Evolutionary conservation across 2,797 vertebrate species (phyloP), one percentile per base, ranked within the genome.

Genomic region (Tapirus indicus): DNA sequence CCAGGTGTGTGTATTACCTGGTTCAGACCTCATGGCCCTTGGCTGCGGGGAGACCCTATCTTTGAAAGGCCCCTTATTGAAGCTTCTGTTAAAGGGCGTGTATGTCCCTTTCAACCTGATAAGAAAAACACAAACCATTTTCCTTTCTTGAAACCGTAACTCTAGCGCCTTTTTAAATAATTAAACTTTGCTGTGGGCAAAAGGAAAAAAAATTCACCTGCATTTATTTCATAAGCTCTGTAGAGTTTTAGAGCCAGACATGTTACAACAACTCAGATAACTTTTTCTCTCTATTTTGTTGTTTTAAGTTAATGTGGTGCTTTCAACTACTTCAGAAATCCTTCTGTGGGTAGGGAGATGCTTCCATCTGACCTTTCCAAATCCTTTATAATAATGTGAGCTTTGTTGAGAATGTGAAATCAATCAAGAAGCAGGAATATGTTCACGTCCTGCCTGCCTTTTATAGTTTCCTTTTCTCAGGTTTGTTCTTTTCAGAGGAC

Each of bases 381-480:
- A 82, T 52, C 35, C 62, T 91, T 49, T 17, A 7, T 64, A 32
- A 87, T 56, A 90, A 83, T 12, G 60, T 16, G 32, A 80, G 44
- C 62, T 91, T 91, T 78, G 88, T 72, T 60, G 27, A 56, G 27
- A 85, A 86, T 27, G 79, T 58, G 49, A 89, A 87, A 79, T 84
- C 90, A 58, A 29, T 80, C 78, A 35, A 83, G 79, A 85, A 86
- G 66, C 56, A 80, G 41, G 60, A 79, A 32, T 13, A 23, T 11
- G 4, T 35, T 56, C 1, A 47, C 4, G 29, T 0, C 2, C 38
- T 18, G 58, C 58, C 41, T 20, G 29, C 17, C 20, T 38, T 80
- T 88, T 56, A 58, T 21, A 14, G 32, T 82, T 97, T 95, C 77
- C 64, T 75, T 88, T 88, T 94, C 97, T 96, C 60, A 3, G 69